These are phyloP conservation scores for Zaprionus davidi DNA, from an alignment of 1,140 invertebrate genomes.

Conservation along the genomic window DNA sequence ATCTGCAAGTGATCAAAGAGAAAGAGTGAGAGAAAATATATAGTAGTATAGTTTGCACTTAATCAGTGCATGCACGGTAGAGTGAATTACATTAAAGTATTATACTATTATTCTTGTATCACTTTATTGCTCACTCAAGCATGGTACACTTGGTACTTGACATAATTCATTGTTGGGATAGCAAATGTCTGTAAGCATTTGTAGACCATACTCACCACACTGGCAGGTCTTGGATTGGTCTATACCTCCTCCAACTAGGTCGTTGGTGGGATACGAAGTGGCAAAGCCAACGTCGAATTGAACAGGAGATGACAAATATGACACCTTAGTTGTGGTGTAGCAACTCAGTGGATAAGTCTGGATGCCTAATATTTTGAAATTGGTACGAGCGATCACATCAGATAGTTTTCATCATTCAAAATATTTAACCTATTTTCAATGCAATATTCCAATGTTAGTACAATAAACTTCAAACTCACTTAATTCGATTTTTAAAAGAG, in stretches of 20 bases:
- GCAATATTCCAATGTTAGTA: neutral
- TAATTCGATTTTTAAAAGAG: no score
- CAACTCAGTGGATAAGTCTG: neutral
- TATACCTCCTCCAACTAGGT: constrained; percentile 5
- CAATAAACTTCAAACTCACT: neutral
- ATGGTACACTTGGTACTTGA: neutral
- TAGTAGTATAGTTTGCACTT: neutral
- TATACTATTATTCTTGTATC: neutral
- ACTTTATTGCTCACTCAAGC: neutral
- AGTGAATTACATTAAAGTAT: neutral
- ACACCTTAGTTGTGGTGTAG: neutral
- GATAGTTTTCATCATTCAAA: no score
- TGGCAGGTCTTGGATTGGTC: constrained; percentile 28
- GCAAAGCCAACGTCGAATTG: neutral
- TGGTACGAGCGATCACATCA: neutral
- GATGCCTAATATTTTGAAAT: neutral
- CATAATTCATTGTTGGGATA: neutral
- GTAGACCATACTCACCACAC: constrained; percentile 43
- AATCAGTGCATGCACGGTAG: neutral
- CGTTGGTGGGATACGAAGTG: constrained; percentile 15
- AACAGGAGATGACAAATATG: neutral
- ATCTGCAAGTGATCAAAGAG: constrained; percentile 61
- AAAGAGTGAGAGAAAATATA: constrained; percentile 11
- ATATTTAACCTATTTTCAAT: neutral
- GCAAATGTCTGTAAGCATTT: constrained; percentile 8